A percentile compares a stretch with the other conserved stretches of the same genome.
Conservation (phyloP, 2,113 vertebrate species). For the Thalassoma bifasciatum region DNA sequence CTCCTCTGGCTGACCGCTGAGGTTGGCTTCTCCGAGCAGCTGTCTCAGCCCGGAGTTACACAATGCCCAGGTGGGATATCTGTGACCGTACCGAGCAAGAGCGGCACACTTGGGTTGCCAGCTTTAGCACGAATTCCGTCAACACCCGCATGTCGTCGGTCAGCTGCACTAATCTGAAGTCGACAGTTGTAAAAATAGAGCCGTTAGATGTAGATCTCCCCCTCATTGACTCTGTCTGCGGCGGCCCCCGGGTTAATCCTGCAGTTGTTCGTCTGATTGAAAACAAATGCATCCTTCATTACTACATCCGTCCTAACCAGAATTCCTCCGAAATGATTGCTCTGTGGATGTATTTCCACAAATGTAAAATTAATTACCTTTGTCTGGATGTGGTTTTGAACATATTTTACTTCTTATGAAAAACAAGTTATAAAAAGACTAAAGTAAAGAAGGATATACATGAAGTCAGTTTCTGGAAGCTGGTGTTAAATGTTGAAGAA, state of each 20-base stretch:
- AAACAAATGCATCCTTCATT: conserved; percentile 63
- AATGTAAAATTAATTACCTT: conserved; percentile 7
- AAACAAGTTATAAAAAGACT: conserved; percentile 1
- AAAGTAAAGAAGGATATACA: neutral
- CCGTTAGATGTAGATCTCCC: conserved; percentile 23
- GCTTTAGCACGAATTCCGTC: conserved; percentile 57
- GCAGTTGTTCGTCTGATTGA: conserved; percentile 72
- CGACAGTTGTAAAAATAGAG: conserved; percentile 74
- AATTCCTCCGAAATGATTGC: conserved; percentile 16
- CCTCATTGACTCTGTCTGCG: conserved; percentile 17
- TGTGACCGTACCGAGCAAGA: conserved; percentile 2
- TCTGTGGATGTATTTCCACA: conserved; percentile 5
- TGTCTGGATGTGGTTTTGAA: neutral
- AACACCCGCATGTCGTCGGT: conserved; percentile 56
- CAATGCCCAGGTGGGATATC: conserved; percentile 49
- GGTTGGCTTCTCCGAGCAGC: conserved; percentile 40
- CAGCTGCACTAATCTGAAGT: conserved; percentile 71
- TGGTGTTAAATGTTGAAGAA: conserved; percentile 18
- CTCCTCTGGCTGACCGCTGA: conserved; percentile 26
- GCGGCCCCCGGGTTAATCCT: conserved; percentile 50
- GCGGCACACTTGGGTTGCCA: conserved; percentile 42
- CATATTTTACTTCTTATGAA: neutral
- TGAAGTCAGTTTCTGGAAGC: conserved; percentile 6
- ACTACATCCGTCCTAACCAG: conserved; percentile 16
- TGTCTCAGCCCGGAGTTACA: conserved; percentile 36